phyloP scores from a whole-genome alignment of 2,888 invertebrate species.

The Conchocele bisecta region DNA sequence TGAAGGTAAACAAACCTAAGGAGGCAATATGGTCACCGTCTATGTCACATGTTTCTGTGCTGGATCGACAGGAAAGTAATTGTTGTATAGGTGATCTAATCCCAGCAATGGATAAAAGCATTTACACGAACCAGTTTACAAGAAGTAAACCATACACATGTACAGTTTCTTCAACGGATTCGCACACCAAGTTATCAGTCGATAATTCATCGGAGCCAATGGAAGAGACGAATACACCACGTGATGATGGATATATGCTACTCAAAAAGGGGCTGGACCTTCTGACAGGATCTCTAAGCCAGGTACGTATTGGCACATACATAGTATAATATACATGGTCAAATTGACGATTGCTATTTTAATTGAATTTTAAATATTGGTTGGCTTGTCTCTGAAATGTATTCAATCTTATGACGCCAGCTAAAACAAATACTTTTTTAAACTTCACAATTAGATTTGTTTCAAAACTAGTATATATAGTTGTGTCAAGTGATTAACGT shows the following conservation, averaged over 20 bases:
- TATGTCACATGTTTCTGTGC: constrained; percentile 1
- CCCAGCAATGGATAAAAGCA: constrained; percentile 55
- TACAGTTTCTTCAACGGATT: background rate
- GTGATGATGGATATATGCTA: constrained; percentile 45
- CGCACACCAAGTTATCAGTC: background rate
- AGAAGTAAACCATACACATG: too few relatives aligned
- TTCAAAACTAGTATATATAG: too few relatives aligned
- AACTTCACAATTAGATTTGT: too few relatives aligned
- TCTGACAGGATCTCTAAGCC: constrained; percentile 35
- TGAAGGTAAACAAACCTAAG: constrained; percentile 15
- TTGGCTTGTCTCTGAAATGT: too few relatives aligned
- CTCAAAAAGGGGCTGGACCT: constrained; percentile 51
- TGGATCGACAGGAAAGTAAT: constrained; percentile 39
- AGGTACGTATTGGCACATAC: too few relatives aligned
- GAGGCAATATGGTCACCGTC: constrained; percentile 27
- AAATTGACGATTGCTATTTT: too few relatives aligned
- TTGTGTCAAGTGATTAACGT: too few relatives aligned
- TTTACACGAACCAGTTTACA: constrained; percentile 35
- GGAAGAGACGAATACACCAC: background rate
- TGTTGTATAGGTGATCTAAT: constrained; percentile 54
- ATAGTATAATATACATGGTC: too few relatives aligned
- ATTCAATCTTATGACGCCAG: too few relatives aligned
- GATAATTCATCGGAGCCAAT: background rate
- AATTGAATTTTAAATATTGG: too few relatives aligned
- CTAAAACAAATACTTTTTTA: too few relatives aligned